Evolutionary conservation across 1,140 invertebrate genomes (phyloP).

Genomic region (Stenopsyche tienmushanensis): DNA sequence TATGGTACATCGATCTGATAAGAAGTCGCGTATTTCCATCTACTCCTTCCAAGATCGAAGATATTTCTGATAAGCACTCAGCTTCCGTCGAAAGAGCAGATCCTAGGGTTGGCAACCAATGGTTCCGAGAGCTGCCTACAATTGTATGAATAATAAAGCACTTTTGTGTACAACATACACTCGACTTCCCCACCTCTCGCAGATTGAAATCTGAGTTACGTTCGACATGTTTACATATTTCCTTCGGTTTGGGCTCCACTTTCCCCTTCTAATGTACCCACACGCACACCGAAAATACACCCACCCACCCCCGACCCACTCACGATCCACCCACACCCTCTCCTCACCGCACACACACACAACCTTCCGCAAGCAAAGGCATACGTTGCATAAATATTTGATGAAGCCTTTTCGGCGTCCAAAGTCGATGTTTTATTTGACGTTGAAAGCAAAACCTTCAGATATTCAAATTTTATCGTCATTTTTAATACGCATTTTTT

Average conservation of each 20-base stretch:
- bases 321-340: not conserved
- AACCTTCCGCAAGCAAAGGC: constrained; percentile 24
- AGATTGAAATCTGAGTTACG: constrained; percentile 43
- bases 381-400: constrained; percentile 40
- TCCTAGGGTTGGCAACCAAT: too few relatives aligned
- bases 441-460: constrained; percentile 40
- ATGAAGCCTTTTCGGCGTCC: constrained; percentile 37
- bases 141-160: constrained; percentile 42
- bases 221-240: constrained; percentile 43
- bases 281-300: too few relatives aligned
- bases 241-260: constrained; percentile 32
- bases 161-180: constrained; percentile 30
- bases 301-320: not conserved
- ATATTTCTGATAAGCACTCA: too few relatives aligned
- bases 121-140: constrained; percentile 23
- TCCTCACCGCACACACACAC: constrained; percentile 6
- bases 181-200: constrained; percentile 26
- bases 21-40: too few relatives aligned
- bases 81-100: too few relatives aligned
- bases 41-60: too few relatives aligned
- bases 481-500: too few relatives aligned
- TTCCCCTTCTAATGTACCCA: not conserved
- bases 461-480: constrained; percentile 16
- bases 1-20: too few relatives aligned
- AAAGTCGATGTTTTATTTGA: constrained; percentile 42